phyloP scores from a whole-genome alignment of 53 echinoderm and acorn worm genomes.

The Henricia sp. region DNA sequence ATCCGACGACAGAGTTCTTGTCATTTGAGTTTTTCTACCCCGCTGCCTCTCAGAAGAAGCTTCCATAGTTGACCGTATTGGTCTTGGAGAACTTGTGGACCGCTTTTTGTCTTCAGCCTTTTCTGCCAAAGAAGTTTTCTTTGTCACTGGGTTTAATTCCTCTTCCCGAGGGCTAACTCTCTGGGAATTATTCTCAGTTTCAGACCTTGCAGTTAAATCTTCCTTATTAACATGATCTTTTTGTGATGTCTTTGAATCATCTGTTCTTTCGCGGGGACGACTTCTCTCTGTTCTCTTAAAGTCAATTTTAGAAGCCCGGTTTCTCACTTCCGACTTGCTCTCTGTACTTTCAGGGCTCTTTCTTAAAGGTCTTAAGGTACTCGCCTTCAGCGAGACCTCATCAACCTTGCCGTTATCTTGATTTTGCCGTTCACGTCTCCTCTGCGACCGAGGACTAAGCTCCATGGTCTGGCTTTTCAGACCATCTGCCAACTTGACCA shows the following conservation, averaged over 20 bases:
- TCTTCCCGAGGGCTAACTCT: background rate
- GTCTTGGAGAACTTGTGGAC: background rate
- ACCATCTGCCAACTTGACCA: constrained; percentile 58
- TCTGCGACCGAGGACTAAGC: constrained; percentile 45
- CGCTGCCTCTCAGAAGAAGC: constrained; percentile 30
- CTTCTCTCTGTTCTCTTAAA: too few relatives aligned
- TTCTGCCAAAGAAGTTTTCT: too few relatives aligned
- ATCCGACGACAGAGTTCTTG: constrained; percentile 27
- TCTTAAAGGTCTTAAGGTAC: too few relatives aligned
- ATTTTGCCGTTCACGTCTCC: constrained; percentile 22
- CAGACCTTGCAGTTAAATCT: constrained; percentile 1
- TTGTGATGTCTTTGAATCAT: too few relatives aligned
- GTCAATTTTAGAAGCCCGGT: too few relatives aligned
- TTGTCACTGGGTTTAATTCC: too few relatives aligned
- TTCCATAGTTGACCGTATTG: background rate
- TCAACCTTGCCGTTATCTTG: constrained; percentile 11
- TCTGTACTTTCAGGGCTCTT: constrained; percentile 13
- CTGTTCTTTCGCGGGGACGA: too few relatives aligned
- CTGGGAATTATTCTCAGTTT: background rate
- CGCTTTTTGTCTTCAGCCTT: constrained; percentile 5
- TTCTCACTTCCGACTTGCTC: background rate
- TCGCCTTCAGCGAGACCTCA: too few relatives aligned
- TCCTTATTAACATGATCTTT: too few relatives aligned
- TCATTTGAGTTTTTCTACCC: background rate
- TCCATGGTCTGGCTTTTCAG: constrained; percentile 53